Conservation (phyloP, 2,113 vertebrate species). For the Petroica traversi region DNA sequence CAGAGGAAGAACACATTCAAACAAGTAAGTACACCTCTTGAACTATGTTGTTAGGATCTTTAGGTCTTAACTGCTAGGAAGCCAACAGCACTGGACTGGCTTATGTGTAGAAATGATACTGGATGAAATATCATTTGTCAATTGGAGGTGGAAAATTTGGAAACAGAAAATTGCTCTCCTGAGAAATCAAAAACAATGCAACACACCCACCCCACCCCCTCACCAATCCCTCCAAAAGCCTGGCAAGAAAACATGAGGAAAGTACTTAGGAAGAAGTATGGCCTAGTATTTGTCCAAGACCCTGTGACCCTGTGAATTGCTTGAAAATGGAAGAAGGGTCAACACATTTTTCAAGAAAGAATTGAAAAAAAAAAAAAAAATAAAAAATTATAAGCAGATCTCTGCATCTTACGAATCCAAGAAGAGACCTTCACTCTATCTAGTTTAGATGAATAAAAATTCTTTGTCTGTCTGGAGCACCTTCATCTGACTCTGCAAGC, state of each 20-base stretch:
- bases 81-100: background rate
- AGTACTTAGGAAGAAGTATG: background rate
- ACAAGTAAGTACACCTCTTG: background rate
- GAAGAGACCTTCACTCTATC: background rate
- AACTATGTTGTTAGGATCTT: background rate
- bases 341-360: background rate
- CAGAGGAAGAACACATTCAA: background rate
- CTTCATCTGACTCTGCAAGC: background rate
- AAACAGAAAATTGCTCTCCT: background rate
- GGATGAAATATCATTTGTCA: background rate
- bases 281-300: background rate
- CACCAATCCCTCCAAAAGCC: background rate
- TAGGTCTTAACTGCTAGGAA: background rate
- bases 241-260: background rate
- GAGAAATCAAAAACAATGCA: background rate
- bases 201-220: no score
- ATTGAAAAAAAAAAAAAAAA: background rate
- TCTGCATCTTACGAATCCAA: background rate
- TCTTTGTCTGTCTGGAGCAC: background rate
- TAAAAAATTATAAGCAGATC: background rate
- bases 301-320: background rate
- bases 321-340: background rate
- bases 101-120: background rate
- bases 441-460: background rate
- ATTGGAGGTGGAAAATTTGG: constrained; percentile 3